phyloP scores from a whole-genome alignment of 1,140 invertebrate genomes.

The Chrysomallon squamiferum region DNA sequence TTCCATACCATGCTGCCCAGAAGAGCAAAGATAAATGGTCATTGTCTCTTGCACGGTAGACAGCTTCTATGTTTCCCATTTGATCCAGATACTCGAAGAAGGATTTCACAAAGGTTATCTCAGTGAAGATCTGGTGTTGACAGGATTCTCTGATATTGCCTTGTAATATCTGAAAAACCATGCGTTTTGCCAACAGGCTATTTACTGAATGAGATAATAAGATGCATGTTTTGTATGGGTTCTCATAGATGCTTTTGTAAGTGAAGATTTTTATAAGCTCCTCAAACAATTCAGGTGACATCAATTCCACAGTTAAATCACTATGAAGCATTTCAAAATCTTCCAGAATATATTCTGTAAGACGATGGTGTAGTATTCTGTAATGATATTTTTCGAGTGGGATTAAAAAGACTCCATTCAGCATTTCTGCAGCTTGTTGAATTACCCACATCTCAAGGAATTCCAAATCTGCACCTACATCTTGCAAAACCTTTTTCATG shows the following conservation, averaged over 20 bases:
- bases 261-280: not conserved
- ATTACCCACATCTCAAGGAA: not conserved
- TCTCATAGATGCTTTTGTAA: not conserved
- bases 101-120: not conserved
- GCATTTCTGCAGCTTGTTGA: not conserved
- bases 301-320: not conserved
- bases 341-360: not conserved
- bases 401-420: not conserved
- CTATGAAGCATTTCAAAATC: not conserved
- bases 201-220: not conserved
- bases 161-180: constrained; percentile 1
- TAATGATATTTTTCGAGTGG: not conserved
- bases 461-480: not conserved
- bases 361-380: not conserved
- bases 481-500: not conserved
- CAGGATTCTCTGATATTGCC: not conserved
- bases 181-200: not conserved
- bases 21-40: not conserved
- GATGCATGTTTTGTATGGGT: not conserved
- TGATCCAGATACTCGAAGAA: constrained; percentile 5
- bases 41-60: not conserved
- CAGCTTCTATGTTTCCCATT: not conserved
- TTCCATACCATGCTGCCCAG: constrained; percentile 4
- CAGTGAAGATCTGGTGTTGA: not conserved
- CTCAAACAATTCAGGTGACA: not conserved